Base-by-base conservation (phyloP, 2,888 invertebrate species). In the Sesia apiformis region DNA sequence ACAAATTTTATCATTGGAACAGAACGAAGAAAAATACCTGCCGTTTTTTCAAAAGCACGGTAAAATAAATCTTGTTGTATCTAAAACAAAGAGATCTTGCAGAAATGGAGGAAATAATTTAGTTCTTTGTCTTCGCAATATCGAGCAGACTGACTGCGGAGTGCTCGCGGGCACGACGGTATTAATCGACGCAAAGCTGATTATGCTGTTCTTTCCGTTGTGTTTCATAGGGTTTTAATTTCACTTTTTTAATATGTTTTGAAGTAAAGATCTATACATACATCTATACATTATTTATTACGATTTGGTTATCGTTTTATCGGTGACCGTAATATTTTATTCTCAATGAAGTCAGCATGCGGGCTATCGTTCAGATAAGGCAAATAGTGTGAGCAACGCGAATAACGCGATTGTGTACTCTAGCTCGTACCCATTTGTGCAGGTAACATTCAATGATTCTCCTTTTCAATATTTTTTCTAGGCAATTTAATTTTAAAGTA, bases 131-230 rank as follows among this genome's bases (percentile, higher is more conserved):
- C 74, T 69, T 70, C 71, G 82, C 81, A 81, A 80, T 86, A 84
- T 83, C 78, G 80, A 74, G 74, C 72, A 73, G 69, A 69, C 66
- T 66, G 68, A 62, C 62, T 55, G 64, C 61, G 61, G 59, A 61
- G 67, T 65, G 75, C 76, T 70, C 68, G 63, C 74, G 77, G 85
- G 72, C 76, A 75, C 70, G 72, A 70, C 70, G 80, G 78, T 87
- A 87, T 86, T 88, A 85, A 87, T 87, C 82, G 84, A 79, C 78
- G 69, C 74, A 86, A 85, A 85, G 85, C 81, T 82, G 84, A 88
- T 87, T 86, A 84, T 81, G 70, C 74, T 73, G 71, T 78, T 77
- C 77, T 79, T 76, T 75, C 74, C 55, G 54, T 8, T 46, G 23
- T 23, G 2, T 23, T 23, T 23, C 23, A 2, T 23, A 2, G 23